Evolutionary conservation across 2,888 invertebrate species (phyloP).

Genomic region (Apotomis betuletana): DNA sequence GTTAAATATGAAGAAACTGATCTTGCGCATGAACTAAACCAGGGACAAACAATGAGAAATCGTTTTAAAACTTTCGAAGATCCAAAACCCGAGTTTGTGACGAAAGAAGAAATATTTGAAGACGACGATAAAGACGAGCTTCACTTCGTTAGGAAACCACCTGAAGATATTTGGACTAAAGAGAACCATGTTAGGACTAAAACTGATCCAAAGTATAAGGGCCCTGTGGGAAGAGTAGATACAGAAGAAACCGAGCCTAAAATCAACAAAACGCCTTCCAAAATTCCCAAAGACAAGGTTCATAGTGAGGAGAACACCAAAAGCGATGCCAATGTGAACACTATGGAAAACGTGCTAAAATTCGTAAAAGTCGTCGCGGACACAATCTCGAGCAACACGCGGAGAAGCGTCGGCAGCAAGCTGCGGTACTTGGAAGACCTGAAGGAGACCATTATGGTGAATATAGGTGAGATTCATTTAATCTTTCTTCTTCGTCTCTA

Average conservation of each 20-base stretch:
- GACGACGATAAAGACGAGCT: conserved; percentile 19
- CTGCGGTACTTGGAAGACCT: conserved; percentile 83
- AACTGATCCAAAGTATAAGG: conserved; percentile 22
- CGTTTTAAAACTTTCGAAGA: conserved; percentile 18
- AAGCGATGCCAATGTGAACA: conserved; percentile 52
- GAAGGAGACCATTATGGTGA: conserved; percentile 83
- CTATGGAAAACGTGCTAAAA: conserved; percentile 63
- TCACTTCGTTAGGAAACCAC: conserved; percentile 18
- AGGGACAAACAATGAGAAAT: conserved; percentile 25
- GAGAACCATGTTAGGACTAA: conserved; percentile 14
- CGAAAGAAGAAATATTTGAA: conserved; percentile 39
- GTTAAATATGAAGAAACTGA: conserved; percentile 37
- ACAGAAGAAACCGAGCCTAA: conserved; percentile 1
- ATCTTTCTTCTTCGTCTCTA: background rate
- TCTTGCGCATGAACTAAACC: conserved; percentile 20
- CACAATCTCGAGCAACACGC: conserved; percentile 69
- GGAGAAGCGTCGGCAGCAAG: conserved; percentile 80
- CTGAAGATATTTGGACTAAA: conserved; percentile 28
- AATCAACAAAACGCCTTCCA: background rate
- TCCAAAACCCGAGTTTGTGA: conserved; percentile 37
- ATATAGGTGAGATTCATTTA: conserved; percentile 83
- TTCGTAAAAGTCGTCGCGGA: conserved; percentile 69
- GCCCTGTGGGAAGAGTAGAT: conserved; percentile 26
- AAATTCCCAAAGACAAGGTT: conserved; percentile 4
- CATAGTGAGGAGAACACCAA: conserved; percentile 26